Conservation (phyloP, 2,797 vertebrate genomes). For the Eupleurogrammus muticus region DNA sequence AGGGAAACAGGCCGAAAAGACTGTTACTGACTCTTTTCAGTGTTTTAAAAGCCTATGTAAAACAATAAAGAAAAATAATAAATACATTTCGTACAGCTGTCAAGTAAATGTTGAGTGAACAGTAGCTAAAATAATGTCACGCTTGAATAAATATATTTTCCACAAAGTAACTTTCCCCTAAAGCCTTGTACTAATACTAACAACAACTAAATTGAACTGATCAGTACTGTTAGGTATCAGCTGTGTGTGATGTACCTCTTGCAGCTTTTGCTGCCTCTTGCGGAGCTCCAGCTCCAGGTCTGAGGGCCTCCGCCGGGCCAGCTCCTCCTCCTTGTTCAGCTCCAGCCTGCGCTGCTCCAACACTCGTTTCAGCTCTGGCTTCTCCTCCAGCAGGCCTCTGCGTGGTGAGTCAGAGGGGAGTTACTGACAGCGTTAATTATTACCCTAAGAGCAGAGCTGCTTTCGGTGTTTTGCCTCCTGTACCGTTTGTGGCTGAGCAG, state of each 20-base stretch:
- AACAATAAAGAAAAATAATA: neutral
- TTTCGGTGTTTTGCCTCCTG: neutral
- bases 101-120: neutral
- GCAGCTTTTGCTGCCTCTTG: conserved; percentile 84
- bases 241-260: conserved; percentile 68
- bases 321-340: conserved; percentile 80
- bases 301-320: conserved; percentile 74
- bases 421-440: neutral
- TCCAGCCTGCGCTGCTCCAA: conserved; percentile 82
- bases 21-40: neutral
- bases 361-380: conserved; percentile 82
- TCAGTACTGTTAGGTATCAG: neutral
- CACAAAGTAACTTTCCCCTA: neutral
- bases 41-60: neutral
- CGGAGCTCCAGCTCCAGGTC: conserved; percentile 86
- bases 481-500: conserved; percentile 86
- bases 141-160: neutral
- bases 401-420: neutral
- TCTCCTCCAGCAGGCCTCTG: conserved; percentile 84
- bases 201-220: neutral
- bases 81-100: no score
- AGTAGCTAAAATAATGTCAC: neutral
- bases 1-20: neutral
- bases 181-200: neutral
- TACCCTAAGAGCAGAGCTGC: neutral